Evolutionary conservation across 2,113 vertebrate genomes (phyloP).

Genomic region (Sminthopsis crassicaudata): DNA sequence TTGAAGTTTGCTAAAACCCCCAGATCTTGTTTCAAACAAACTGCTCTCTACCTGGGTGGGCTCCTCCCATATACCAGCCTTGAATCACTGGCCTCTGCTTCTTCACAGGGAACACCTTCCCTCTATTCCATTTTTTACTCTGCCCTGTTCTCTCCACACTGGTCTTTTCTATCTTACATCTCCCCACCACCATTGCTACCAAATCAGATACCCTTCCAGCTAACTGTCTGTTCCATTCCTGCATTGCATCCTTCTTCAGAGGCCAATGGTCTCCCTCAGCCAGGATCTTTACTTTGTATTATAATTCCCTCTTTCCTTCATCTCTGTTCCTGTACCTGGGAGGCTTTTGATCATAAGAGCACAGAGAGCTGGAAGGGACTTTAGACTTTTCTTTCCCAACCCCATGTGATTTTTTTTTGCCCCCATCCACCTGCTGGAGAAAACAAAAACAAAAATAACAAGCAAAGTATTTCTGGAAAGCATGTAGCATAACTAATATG

Average conservation of each 20-base stretch:
- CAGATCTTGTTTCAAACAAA: background rate
- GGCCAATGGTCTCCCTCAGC: background rate
- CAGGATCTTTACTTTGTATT: background rate
- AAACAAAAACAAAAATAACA: background rate
- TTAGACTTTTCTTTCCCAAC: background rate
- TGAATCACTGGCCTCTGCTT: background rate
- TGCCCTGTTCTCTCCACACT: background rate
- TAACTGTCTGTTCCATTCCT: too few species aligned
- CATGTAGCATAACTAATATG: background rate
- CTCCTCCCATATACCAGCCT: background rate
- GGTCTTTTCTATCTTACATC: background rate
- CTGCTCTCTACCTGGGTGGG: background rate
- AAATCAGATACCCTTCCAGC: background rate
- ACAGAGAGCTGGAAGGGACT: background rate
- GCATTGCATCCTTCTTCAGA: background rate
- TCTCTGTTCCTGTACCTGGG: background rate
- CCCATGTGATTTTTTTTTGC: background rate
- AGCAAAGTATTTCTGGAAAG: background rate
- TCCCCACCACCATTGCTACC: background rate
- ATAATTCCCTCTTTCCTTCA: background rate
- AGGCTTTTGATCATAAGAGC: background rate
- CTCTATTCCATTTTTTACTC: background rate
- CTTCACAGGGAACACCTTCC: background rate
- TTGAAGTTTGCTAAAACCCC: too few species aligned
- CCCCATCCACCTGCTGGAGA: background rate